Conservation (phyloP, 2,113 vertebrate species). For the Axis porcinus region DNA sequence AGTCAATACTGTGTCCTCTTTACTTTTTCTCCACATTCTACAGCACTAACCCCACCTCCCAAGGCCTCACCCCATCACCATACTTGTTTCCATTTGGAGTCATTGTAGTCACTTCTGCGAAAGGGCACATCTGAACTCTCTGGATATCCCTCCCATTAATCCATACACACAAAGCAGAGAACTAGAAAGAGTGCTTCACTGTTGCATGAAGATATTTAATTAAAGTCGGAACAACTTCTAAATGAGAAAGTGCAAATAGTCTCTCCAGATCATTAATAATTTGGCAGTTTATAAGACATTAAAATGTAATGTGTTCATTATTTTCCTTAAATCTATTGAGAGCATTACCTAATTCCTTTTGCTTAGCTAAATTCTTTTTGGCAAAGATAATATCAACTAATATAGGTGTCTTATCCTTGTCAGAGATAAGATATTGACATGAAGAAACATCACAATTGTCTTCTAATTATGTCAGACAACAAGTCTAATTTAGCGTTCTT, state of each 20-base stretch:
- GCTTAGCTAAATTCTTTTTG: constrained; percentile 41
- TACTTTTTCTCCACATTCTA: neutral
- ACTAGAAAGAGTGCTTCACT: constrained; percentile 35
- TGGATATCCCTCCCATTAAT: neutral
- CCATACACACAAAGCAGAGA: neutral
- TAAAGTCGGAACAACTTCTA: constrained; percentile 74
- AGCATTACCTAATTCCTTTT: constrained; percentile 58
- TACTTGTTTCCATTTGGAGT: neutral
- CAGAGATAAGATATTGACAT: constrained; percentile 57
- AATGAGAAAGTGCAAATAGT: constrained; percentile 69
- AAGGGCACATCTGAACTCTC: neutral
- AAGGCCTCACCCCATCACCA: neutral
- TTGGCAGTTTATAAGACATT: constrained; percentile 75
- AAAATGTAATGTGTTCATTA: constrained; percentile 75
- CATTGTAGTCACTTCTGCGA: neutral
- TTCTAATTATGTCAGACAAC: constrained; percentile 74
- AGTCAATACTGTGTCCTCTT: neutral
- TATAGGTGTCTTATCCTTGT: constrained; percentile 60
- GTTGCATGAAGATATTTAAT: constrained; percentile 69
- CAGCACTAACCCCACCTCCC: neutral
- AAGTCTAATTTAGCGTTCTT: constrained; percentile 70
- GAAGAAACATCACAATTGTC: constrained; percentile 56
- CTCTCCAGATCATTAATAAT: constrained; percentile 73
- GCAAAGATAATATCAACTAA: constrained; percentile 38
- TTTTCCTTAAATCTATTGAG: constrained; percentile 73